Evolutionary conservation across 2,113 vertebrate genomes (phyloP), one percentile per base, ranked within the genome.

Genomic region (Phoenicopterus ruber): DNA sequence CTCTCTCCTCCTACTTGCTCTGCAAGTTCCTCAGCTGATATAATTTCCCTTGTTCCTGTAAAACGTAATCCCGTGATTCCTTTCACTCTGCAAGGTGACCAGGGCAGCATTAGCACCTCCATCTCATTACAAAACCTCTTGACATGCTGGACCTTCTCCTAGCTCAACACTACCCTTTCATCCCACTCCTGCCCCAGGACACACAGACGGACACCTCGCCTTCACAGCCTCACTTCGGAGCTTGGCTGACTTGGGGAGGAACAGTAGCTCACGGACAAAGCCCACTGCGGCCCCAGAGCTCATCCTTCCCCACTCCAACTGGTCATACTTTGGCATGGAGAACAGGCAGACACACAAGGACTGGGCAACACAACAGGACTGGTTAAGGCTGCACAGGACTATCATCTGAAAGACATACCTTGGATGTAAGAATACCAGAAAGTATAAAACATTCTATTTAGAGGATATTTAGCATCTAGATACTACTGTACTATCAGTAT

Each of bases 241-340:
- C 71, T 2, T 29, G 38, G 42, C 63, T 54, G 58, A 57, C 31
- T 7, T 24, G 36, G 8, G 40, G 17, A 67, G 26, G 31, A 58
- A 31, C 9, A 7, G 52, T n/a, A 81, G 24, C 46, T 79, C 18
- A 14, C 1, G 5, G 38, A 9, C 58, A 73, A 14, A 72, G 44
- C 40, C 36, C 34, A 4, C 25, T 4, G 44, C 62, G 17, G 14
- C 32, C 29, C 40, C 50, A 55, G 13, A 57, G 24, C 54, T 50
- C 4, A 0, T 31, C 72, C 58, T 46, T 17, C n/a, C 38, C 38
- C 34, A 18, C 15, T 2, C 2, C 21, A 16, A 31, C 31, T 24
- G 1, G 21, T 8, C 49, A 13, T 4, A 7, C 66, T 17, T 13
- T 7, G 4, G n/a, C 21, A 11, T 0, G 6, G n/a, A 40, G 14